Conservation (phyloP, 2,797 vertebrate species). For the Loriculus beryllinus region DNA sequence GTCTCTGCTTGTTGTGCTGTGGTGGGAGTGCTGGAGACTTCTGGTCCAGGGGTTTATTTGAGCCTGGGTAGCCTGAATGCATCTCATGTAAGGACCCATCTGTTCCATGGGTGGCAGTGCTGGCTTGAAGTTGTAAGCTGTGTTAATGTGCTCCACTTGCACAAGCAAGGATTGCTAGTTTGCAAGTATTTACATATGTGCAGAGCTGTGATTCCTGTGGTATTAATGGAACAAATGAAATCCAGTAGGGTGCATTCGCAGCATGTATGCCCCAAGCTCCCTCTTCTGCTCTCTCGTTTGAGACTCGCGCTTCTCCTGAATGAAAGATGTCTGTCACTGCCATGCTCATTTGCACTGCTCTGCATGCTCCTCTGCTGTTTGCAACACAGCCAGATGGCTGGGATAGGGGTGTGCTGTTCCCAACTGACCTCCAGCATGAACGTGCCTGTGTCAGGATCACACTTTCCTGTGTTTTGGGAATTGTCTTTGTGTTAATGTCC, state of each 20-base stretch:
- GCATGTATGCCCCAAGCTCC: background rate
- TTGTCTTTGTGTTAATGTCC: background rate
- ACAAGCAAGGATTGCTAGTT: background rate
- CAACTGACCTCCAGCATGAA: background rate
- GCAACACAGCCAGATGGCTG: background rate
- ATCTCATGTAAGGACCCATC: background rate
- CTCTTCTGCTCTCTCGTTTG: background rate
- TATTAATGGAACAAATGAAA: accelerated
- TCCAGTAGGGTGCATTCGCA: background rate
- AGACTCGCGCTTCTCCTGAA: background rate
- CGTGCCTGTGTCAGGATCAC: background rate
- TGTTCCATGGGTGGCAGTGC: background rate
- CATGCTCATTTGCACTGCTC: background rate
- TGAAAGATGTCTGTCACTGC: background rate
- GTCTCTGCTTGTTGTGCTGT: accelerated
- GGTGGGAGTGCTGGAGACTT: background rate
- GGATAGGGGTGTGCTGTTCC: background rate
- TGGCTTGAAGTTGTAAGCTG: background rate
- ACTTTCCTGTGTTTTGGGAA: background rate
- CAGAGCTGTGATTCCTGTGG: background rate
- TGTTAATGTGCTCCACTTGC: background rate
- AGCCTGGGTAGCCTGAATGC: background rate
- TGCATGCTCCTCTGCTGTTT: accelerated
- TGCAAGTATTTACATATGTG: accelerated
- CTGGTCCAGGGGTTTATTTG: background rate